Conservation (phyloP, 2,113 vertebrate species). For the Triplophysa siluroides region DNA sequence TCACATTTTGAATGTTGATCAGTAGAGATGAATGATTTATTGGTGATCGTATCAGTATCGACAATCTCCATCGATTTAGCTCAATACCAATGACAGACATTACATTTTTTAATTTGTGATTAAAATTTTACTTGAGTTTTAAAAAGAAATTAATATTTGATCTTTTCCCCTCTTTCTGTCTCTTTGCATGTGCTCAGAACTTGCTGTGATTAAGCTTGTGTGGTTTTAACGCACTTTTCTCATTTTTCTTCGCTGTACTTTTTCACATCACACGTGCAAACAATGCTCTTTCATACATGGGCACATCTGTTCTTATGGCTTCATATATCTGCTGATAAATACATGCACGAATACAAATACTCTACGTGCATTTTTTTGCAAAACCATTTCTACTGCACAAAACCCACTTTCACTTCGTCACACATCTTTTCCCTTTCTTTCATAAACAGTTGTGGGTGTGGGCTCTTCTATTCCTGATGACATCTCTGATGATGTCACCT, state of each 20-base stretch:
- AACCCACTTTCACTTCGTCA: neutral
- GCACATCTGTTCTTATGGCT: neutral
- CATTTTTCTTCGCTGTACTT: conserved; percentile 32
- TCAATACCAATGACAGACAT: no score
- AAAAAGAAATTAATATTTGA: neutral
- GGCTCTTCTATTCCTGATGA: conserved; percentile 75
- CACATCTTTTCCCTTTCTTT: conserved; percentile 55
- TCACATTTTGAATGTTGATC: neutral
- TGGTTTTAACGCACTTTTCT: conserved; percentile 47
- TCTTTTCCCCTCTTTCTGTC: neutral
- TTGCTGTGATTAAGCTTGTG: conserved; percentile 51
- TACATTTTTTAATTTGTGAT: no score
- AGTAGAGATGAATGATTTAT: neutral
- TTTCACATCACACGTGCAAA: neutral
- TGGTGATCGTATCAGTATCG: neutral
- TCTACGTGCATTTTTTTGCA: neutral
- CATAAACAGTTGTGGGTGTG: conserved; percentile 74
- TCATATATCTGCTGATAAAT: neutral
- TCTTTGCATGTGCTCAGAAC: conserved; percentile 64
- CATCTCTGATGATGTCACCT: conserved; percentile 69
- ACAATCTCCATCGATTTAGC: neutral
- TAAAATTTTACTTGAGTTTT: no score
- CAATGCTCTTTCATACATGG: neutral
- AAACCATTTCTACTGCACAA: neutral
- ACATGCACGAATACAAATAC: neutral